phyloP scores from a whole-genome alignment of 2,113 vertebrate species.

The Platycercus adscitus region DNA sequence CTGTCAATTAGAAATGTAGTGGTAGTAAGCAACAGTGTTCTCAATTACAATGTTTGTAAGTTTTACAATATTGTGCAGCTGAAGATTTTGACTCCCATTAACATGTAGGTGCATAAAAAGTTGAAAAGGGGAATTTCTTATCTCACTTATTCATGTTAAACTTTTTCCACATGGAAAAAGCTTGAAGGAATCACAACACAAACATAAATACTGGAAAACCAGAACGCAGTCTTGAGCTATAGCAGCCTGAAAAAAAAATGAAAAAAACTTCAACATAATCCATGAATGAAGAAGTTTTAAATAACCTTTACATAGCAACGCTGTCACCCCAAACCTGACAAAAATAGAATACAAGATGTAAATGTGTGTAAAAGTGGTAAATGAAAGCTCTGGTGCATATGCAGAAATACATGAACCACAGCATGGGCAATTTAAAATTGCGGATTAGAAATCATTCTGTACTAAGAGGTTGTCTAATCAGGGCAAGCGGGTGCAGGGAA shows the following conservation, averaged over 20 bases:
- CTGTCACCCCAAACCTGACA: background rate
- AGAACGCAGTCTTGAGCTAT: background rate
- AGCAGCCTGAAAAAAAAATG: background rate
- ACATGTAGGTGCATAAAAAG: background rate
- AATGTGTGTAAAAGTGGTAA: background rate
- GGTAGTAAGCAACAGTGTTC: slow-evolving; percentile 11
- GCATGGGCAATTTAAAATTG: background rate
- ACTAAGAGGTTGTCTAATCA: background rate
- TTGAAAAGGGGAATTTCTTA: background rate
- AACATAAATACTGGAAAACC: background rate
- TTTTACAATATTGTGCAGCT: background rate
- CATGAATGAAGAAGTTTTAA: background rate
- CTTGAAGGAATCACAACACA: background rate
- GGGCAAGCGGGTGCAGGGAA: background rate
- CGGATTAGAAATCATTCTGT: background rate
- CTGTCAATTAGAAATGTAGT: slow-evolving; percentile 37
- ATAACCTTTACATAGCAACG: background rate
- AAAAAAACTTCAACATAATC: background rate
- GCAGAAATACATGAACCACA: background rate
- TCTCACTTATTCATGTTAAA: background rate
- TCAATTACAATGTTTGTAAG: background rate
- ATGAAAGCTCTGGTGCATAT: background rate
- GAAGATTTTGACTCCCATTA: background rate
- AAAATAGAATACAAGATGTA: background rate
- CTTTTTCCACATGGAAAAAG: background rate